Percentiles rank a stretch among this genome's conserved stretches.
phyloP scores from a whole-genome alignment of 2,888 invertebrate genomes.

The Alloplasta piceator region DNA sequence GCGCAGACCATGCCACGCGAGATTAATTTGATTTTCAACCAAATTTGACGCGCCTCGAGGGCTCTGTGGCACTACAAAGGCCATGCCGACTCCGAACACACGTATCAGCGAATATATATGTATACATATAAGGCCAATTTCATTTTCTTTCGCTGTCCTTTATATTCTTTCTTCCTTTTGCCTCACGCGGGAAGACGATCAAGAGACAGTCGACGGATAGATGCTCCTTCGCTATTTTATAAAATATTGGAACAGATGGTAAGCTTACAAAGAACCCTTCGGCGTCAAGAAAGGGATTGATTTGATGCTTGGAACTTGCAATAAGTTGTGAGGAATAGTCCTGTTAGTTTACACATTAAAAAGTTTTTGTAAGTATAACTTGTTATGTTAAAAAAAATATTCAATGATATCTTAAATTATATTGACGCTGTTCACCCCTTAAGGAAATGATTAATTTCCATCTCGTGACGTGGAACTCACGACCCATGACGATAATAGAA shows the following conservation, averaged over 20 bases:
- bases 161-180: slow-evolving; percentile 18
- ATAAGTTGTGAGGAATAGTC: too few relatives aligned
- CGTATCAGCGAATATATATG: slow-evolving; percentile 12
- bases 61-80: slow-evolving; percentile 75
- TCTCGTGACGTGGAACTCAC: too few relatives aligned
- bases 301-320: not conserved
- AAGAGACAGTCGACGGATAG: not conserved
- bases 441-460: too few relatives aligned
- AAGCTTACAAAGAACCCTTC: too few relatives aligned
- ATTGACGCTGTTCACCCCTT: too few relatives aligned
- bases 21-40: slow-evolving; percentile 82
- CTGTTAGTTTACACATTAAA: too few relatives aligned
- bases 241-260: too few relatives aligned
- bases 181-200: slow-evolving; percentile 30
- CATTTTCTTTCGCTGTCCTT: slow-evolving; percentile 48
- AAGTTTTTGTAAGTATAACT: too few relatives aligned
- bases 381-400: too few relatives aligned
- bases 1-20: slow-evolving; percentile 70
- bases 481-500: too few relatives aligned
- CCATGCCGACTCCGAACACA: slow-evolving; percentile 58
- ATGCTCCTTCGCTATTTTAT: too few relatives aligned
- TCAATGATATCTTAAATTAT: too few relatives aligned
- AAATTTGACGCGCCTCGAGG: slow-evolving; percentile 79
- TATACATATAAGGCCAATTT: slow-evolving; percentile 40
- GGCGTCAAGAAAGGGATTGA: not conserved